A percentile compares a stretch with the other conserved stretches of the same genome.
phyloP scores from a whole-genome alignment of 1,140 invertebrate genomes.

The Meteorus sp. region DNA sequence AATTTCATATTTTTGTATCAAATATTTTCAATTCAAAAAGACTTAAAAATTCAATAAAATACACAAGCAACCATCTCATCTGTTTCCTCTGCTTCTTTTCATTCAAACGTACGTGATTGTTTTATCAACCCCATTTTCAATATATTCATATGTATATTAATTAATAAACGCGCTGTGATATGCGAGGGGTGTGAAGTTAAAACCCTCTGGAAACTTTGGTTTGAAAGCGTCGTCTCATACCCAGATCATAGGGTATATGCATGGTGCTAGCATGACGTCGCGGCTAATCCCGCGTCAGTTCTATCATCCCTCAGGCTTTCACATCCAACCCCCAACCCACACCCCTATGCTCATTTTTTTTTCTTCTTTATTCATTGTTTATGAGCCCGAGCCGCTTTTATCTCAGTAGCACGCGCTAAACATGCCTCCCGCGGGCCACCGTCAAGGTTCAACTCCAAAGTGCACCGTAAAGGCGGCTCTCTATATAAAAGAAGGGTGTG shows the following conservation, averaged over 20 bases:
- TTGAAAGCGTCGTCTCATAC: neutral
- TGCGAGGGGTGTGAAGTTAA: neutral
- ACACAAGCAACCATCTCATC: too few relatives aligned
- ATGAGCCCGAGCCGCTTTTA: slow-evolving; percentile 23
- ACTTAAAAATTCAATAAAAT: too few relatives aligned
- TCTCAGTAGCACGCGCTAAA: slow-evolving; percentile 9
- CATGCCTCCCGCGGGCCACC: neutral
- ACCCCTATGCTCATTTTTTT: neutral
- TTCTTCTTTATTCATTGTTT: slow-evolving; percentile 22
- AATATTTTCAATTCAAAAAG: too few relatives aligned
- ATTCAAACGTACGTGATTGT: too few relatives aligned
- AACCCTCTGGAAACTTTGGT: neutral
- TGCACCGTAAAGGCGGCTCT: slow-evolving; percentile 2
- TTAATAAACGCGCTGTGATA: too few relatives aligned
- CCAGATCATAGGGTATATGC: neutral
- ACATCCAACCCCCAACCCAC: neutral
- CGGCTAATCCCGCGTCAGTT: slow-evolving; percentile 26
- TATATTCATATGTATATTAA: too few relatives aligned
- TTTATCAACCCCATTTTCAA: too few relatives aligned
- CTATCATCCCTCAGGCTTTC: slow-evolving; percentile 14
- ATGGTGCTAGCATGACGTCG: slow-evolving; percentile 9
- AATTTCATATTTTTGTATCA: neutral
- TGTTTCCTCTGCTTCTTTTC: too few relatives aligned
- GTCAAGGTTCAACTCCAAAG: neutral
- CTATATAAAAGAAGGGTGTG: neutral